Percentiles rank a stretch among this genome's conserved stretches.
Conservation (phyloP, 2,113 vertebrate species). For the Cinclus mexicanus region DNA sequence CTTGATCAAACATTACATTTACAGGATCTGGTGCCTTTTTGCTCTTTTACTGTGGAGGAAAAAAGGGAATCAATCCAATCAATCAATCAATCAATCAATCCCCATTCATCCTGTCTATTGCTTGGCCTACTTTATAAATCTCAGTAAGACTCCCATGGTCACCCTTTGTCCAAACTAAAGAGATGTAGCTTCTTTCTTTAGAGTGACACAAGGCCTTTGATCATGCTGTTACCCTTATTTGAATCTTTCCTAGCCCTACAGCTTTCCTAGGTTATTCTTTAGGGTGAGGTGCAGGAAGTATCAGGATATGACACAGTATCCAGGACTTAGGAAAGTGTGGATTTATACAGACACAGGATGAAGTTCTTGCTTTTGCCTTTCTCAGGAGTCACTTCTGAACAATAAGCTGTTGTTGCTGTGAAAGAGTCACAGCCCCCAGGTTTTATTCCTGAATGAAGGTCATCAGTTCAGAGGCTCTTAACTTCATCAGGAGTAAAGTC, state of each 20-base stretch:
- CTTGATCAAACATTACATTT: not conserved
- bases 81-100: not conserved
- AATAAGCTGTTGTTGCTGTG: not conserved
- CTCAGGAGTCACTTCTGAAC: not conserved
- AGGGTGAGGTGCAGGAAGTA: not conserved
- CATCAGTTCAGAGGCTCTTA: not conserved
- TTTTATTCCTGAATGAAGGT: not conserved
- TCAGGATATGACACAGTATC: not conserved
- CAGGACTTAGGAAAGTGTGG: not conserved
- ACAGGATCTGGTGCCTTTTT: not conserved
- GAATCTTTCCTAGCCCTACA: not conserved
- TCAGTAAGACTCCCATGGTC: not conserved
- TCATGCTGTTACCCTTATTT: not conserved
- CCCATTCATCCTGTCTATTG: not conserved
- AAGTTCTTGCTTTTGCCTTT: not conserved
- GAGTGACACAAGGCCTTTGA: not conserved
- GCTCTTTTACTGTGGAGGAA: not conserved
- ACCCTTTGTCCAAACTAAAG: not conserved
- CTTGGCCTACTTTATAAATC: not conserved
- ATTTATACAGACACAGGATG: not conserved
- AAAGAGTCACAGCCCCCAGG: not conserved
- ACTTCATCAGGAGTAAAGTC: not conserved
- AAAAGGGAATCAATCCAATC: not conserved
- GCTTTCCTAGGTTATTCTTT: not conserved
- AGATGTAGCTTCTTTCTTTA: not conserved